Evolutionary conservation across 92 coral and sea anemone genomes (phyloP).

Genomic region (Porites divaricata): DNA sequence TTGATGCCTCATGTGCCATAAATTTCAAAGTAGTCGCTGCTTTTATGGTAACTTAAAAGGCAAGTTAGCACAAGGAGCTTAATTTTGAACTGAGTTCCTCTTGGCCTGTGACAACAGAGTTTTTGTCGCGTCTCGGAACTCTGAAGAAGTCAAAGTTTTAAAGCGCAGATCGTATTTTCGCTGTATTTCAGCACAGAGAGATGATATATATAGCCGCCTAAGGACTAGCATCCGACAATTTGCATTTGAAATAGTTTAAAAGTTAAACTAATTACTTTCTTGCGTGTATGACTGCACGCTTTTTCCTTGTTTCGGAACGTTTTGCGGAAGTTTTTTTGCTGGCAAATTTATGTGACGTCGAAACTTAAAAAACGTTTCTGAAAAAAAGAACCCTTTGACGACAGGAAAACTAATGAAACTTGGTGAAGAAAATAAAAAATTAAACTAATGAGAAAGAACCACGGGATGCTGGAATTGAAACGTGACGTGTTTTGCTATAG

Average conservation of each 20-base stretch:
- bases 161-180: no score
- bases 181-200: neutral
- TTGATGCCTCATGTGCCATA: no score
- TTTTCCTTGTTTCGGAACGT: slow-evolving; percentile 1
- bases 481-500: no score
- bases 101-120: neutral
- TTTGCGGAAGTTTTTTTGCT: neutral
- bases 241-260: neutral
- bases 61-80: no score
- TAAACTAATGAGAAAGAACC: neutral
- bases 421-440: neutral
- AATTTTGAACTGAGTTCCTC: no score
- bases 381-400: neutral
- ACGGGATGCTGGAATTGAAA: neutral
- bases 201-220: neutral
- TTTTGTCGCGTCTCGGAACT: neutral
- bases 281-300: slow-evolving; percentile 12
- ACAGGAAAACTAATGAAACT: neutral
- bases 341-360: slow-evolving; percentile 11
- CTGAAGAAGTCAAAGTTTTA: no score
- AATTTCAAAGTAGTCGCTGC: no score
- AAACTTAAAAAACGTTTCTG: neutral
- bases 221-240: neutral
- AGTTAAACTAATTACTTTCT: neutral
- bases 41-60: no score